Evolutionary conservation across 2,797 vertebrate species (phyloP).

Genomic region (Macroramphosus scolopax): DNA sequence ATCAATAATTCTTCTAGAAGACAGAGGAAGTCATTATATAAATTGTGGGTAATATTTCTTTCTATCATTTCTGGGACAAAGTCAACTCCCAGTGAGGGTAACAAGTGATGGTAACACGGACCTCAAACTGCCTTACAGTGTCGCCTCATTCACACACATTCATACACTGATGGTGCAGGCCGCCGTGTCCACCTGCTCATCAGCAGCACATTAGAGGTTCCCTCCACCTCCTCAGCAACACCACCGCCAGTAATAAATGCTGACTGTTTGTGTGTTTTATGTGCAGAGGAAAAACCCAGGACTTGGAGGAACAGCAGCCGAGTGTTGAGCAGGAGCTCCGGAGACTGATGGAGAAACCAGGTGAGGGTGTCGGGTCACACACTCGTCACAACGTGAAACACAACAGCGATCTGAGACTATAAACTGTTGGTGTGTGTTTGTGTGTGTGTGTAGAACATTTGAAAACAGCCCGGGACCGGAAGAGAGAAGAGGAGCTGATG

Average conservation of each 20-base stretch:
- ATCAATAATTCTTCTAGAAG: background rate
- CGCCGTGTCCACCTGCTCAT: too few species aligned
- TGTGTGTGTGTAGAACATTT: slow-evolving; percentile 52
- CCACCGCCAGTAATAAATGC: too few species aligned
- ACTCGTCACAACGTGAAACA: rapidly evolving
- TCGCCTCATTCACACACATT: too few species aligned
- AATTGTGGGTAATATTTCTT: too few species aligned
- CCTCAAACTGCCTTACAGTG: too few species aligned
- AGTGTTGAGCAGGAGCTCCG: slow-evolving; percentile 84
- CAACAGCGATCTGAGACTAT: background rate
- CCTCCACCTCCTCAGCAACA: too few species aligned
- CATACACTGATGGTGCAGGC: too few species aligned
- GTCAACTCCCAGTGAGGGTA: too few species aligned
- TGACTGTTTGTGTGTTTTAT: slow-evolving; percentile 1
- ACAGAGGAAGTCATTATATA: too few species aligned
- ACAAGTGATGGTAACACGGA: too few species aligned
- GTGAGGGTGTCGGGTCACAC: slow-evolving; percentile 61
- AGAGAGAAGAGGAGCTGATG: slow-evolving; percentile 84
- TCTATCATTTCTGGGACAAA: too few species aligned
- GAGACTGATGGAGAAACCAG: slow-evolving; percentile 82
- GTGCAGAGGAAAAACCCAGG: slow-evolving; percentile 83
- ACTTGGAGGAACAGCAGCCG: slow-evolving; percentile 85
- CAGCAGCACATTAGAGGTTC: too few species aligned
- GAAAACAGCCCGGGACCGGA: slow-evolving; percentile 81
- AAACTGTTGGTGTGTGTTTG: background rate